Evolutionary conservation across 2,113 vertebrate species (phyloP), one percentile per base, ranked within the genome.

Genomic region (Catharus fuscescens): DNA sequence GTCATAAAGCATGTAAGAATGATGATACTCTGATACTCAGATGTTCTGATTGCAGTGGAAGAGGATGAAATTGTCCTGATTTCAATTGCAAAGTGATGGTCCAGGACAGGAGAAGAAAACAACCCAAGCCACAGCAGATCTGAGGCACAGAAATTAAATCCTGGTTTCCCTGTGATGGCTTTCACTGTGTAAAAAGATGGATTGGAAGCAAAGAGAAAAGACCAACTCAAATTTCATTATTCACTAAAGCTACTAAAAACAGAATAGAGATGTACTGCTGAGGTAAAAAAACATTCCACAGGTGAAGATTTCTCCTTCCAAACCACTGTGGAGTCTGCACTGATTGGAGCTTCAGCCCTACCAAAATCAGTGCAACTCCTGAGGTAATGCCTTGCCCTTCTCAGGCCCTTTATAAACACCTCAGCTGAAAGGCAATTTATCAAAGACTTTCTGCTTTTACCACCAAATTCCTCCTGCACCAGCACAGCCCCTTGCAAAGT

Each of bases 1-100:
- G 21, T 5, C 31, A 26, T 9, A 61, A 40, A 72, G 59, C 21
- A 18, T 32, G 4, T 18, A 70, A 45, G 5, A 72, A 56, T 17
- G 53, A 72, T 2, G 1, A 56, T 6, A 21, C 10, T 40, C 13
- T 2, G 1, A 56, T 6, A 21, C 10, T 40, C 13, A 66, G 32
- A 47, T 31, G n/a, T 19, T 56, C 28, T 54, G 48, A 66, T 50
- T 80, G 53, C 62, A 57, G 79, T 25, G 31, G 74, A 70, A 85
- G 10, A 65, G 18, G 32, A 48, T 42, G n/a, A 67, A 81, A 45
- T 10, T 59, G 32, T 60, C 38, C 59, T 56, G 32, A 71, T 61
- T 54, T 66, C 67, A 72, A 25, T 4, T 52, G 47, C 9, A 62
- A 65, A 54, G 23, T 1, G 0, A 28, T 24, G n/a, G 57, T 10